phyloP scores from a whole-genome alignment of 2,113 vertebrate species.

The Cygnus atratus region DNA sequence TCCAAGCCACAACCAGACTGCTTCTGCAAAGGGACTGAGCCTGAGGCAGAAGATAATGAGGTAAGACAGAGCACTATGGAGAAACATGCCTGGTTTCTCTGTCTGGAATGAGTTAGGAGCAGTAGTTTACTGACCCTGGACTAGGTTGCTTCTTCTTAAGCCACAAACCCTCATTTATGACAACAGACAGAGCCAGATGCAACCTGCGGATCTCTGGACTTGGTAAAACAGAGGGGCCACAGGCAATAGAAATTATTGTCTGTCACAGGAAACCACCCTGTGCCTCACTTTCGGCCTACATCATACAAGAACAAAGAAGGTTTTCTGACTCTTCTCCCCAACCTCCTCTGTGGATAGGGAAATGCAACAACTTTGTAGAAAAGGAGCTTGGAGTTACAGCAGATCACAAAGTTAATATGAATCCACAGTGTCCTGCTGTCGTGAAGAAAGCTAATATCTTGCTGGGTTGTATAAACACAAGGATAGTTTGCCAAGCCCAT shows the following conservation, averaged over 20 bases:
- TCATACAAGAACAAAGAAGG: not conserved
- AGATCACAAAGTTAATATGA: conserved; percentile 3
- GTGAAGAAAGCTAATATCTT: conserved; percentile 32
- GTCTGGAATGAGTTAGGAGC: not conserved
- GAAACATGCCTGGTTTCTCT: not conserved
- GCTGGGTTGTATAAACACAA: conserved; percentile 36
- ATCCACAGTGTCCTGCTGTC: conserved; percentile 8
- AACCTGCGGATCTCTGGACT: not conserved
- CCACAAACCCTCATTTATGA: not conserved
- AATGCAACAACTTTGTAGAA: not conserved
- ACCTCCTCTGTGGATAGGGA: not conserved
- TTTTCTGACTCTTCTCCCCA: not conserved
- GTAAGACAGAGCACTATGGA: not conserved
- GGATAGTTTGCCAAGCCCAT: not conserved
- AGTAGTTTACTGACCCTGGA: not conserved
- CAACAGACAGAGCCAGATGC: not conserved
- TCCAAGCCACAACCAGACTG: not conserved
- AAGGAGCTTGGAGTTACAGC: not conserved
- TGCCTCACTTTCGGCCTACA: not conserved
- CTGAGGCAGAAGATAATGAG: not conserved
- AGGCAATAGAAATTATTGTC: not conserved
- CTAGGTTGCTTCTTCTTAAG: not conserved
- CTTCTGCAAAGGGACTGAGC: not conserved
- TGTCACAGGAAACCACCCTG: accelerated
- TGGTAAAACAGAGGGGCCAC: not conserved